phyloP scores from a whole-genome alignment of 1,140 invertebrate species.

The Euwallacea fornicatus region DNA sequence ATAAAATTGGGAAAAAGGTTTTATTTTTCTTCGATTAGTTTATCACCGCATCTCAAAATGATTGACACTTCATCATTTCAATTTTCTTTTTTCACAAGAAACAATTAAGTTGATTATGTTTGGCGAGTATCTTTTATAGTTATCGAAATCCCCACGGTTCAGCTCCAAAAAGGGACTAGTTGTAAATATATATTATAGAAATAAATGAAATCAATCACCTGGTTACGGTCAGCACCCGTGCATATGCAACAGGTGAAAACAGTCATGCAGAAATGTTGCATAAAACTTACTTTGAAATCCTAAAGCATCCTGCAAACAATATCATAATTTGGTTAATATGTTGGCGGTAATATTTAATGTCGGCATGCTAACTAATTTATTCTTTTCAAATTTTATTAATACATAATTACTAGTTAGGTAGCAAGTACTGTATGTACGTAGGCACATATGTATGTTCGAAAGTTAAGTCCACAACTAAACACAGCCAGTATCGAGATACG shows the following conservation, averaged over 20 bases:
- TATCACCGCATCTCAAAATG: too few relatives aligned
- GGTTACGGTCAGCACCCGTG: neutral
- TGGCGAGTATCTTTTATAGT: neutral
- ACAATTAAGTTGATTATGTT: neutral
- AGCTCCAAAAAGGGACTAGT: too few relatives aligned
- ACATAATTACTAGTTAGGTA: neutral
- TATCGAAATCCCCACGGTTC: too few relatives aligned
- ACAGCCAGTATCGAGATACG: neutral
- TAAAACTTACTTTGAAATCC: conserved; percentile 51
- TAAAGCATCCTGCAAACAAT: conserved; percentile 49
- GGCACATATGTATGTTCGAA: neutral
- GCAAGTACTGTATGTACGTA: neutral
- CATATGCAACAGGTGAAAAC: neutral
- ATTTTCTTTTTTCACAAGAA: neutral
- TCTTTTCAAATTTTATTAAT: neutral
- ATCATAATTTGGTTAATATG: conserved; percentile 35
- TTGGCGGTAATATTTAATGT: neutral
- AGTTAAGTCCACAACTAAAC: neutral
- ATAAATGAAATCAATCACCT: too few relatives aligned
- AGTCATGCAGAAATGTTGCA: neutral
- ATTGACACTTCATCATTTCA: neutral
- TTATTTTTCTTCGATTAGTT: too few relatives aligned
- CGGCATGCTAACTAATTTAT: neutral
- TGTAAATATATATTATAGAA: too few relatives aligned
- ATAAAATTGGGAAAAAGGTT: too few relatives aligned